These are phyloP conservation scores for Eriosoma lanigerum DNA, from an alignment of 1,140 invertebrate species.

Conservation along the genomic window DNA sequence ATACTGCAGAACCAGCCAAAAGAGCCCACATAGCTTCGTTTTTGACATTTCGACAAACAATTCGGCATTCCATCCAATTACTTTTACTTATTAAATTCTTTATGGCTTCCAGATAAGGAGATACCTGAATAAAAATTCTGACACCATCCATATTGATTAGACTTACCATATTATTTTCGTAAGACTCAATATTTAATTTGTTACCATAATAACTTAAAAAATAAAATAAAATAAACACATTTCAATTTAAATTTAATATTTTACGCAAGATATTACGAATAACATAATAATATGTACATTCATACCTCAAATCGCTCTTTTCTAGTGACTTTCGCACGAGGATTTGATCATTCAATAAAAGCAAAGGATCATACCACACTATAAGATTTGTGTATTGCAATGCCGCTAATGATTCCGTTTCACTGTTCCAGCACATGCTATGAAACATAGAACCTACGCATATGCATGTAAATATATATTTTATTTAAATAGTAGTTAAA, in stretches of 20 bases:
- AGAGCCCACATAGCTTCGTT: slow-evolving; percentile 87
- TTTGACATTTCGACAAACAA: slow-evolving; percentile 73
- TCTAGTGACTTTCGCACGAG: slow-evolving; percentile 67
- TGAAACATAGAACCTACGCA: slow-evolving; percentile 72
- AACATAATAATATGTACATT: too few species aligned
- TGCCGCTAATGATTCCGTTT: slow-evolving; percentile 79
- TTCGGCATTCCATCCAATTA: slow-evolving; percentile 76
- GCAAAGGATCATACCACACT: slow-evolving; percentile 82
- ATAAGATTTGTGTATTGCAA: slow-evolving; percentile 78
- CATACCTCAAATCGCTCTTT: slow-evolving; percentile 67
- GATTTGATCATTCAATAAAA: slow-evolving; percentile 73
- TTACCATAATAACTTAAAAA: slow-evolving; percentile 25
- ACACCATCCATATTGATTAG: slow-evolving; percentile 64
- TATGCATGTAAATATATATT: too few species aligned
- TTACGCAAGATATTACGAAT: too few species aligned
- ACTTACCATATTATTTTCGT: slow-evolving; percentile 60
- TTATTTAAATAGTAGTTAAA: neutral
- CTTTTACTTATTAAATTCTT: slow-evolving; percentile 76
- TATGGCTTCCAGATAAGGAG: slow-evolving; percentile 69
- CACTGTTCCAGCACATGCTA: slow-evolving; percentile 78
- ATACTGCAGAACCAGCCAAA: slow-evolving; percentile 81
- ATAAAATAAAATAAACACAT: too few species aligned
- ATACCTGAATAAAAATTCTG: slow-evolving; percentile 65
- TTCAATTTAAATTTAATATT: too few species aligned
- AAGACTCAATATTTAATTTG: slow-evolving; percentile 25